Conservation (phyloP, 2,797 vertebrate species). For the Phalanger gymnotis region DNA sequence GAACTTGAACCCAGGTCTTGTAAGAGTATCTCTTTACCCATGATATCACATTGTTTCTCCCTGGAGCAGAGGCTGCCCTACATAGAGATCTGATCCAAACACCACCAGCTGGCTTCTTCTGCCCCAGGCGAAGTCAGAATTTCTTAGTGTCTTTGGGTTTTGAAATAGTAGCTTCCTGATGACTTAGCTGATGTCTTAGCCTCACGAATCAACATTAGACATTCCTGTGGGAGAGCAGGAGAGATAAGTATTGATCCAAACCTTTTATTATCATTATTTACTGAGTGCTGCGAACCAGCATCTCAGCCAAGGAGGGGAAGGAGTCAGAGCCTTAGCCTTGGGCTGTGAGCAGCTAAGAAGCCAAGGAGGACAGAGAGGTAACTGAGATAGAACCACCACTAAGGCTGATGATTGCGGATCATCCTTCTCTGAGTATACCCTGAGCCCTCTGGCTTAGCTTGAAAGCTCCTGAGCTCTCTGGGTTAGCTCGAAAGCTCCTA, state of each 20-base stretch:
- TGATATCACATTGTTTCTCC: not conserved
- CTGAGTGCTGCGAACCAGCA: not conserved
- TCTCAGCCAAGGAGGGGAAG: constrained; percentile 44
- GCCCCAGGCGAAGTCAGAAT: not conserved
- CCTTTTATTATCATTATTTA: constrained; percentile 54
- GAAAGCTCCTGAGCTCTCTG: not conserved
- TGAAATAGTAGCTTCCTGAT: constrained; percentile 21
- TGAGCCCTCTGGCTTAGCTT: not conserved
- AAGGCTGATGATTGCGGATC: not conserved
- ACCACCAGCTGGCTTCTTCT: not conserved
- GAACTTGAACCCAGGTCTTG: not conserved
- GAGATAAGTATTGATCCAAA: constrained; percentile 65
- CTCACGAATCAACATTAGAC: constrained; percentile 43
- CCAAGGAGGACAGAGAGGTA: not conserved
- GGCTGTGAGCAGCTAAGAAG: not conserved
- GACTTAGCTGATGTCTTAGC: constrained; percentile 17
- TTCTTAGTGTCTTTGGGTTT: constrained; percentile 33
- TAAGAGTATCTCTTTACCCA: not conserved
- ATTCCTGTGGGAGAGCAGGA: constrained; percentile 34
- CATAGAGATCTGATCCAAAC: not conserved
- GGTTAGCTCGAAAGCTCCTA: not conserved
- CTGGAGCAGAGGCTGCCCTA: not conserved
- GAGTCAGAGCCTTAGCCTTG: not conserved
- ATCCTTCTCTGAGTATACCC: not conserved
- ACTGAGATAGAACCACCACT: not conserved